Percentiles rank a stretch among this genome's conserved stretches.
Conservation (phyloP, 2,113 vertebrate genomes). For the Poeciliopsis prolifica region DNA sequence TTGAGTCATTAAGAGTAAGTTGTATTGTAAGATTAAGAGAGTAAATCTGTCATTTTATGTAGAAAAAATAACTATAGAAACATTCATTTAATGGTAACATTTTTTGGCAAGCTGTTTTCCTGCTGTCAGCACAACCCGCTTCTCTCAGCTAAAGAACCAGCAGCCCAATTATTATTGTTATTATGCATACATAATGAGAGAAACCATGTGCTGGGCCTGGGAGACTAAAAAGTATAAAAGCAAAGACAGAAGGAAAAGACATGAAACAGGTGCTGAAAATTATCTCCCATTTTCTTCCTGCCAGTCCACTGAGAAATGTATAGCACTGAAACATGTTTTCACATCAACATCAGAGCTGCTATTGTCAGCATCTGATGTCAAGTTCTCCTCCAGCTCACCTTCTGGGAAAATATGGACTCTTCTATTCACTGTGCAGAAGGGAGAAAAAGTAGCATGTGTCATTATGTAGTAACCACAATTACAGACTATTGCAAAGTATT, state of each 20-base stretch:
- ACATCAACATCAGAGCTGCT: constrained; percentile 44
- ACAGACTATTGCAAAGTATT: too few species aligned
- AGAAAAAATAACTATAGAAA: constrained; percentile 15
- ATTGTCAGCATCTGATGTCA: constrained; percentile 49
- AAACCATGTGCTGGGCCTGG: constrained; percentile 30
- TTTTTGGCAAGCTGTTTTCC: constrained; percentile 57
- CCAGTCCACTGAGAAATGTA: constrained; percentile 14
- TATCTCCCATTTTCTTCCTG: constrained; percentile 32
- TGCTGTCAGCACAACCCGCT: constrained; percentile 46
- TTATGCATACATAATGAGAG: constrained; percentile 32
- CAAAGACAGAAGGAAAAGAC: not conserved
- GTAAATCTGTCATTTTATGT: constrained; percentile 32
- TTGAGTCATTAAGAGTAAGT: constrained; percentile 1
- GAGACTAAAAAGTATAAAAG: constrained; percentile 6
- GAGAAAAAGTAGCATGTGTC: too few species aligned
- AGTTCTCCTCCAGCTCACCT: not conserved
- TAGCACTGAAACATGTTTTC: constrained; percentile 34
- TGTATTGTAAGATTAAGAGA: not conserved
- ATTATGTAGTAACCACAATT: too few species aligned
- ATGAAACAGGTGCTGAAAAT: constrained; percentile 31
- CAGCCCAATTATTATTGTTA: constrained; percentile 64
- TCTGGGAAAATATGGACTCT: too few species aligned
- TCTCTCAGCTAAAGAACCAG: constrained; percentile 49
- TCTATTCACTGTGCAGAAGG: too few species aligned
- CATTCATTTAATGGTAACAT: constrained; percentile 62